Evolutionary conservation across 2,888 invertebrate species (phyloP).

Genomic region (Dendrolimus houi): DNA sequence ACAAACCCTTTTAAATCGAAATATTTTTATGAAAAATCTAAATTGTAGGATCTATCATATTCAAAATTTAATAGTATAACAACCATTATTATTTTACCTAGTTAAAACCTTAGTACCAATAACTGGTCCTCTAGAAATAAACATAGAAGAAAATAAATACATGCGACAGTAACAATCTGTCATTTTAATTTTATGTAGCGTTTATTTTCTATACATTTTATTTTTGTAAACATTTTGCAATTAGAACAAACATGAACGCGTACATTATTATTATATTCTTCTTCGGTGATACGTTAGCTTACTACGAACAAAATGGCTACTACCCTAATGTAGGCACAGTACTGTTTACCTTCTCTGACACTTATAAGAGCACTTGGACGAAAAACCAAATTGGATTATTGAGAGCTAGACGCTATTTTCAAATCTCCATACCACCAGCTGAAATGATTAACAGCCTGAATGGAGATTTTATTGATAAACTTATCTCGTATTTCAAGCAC

Average conservation of each 20-base stretch:
- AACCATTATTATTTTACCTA: too few species aligned
- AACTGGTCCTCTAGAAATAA: too few species aligned
- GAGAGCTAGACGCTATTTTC: conserved; percentile 41
- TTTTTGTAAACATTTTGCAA: conserved; percentile 37
- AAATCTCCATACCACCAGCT: conserved; percentile 39
- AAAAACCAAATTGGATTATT: conserved; percentile 32
- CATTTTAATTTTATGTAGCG: conserved; percentile 17
- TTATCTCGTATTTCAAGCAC: conserved; percentile 39
- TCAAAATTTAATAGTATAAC: too few species aligned
- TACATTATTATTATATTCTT: conserved; percentile 19
- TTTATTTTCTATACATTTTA: conserved; percentile 37
- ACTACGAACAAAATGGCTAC: conserved; percentile 8
- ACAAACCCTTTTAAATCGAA: too few species aligned
- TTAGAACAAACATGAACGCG: conserved; percentile 19
- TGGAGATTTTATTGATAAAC: conserved; percentile 30
- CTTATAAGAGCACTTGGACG: conserved; percentile 34
- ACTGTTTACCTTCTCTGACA: conserved; percentile 35
- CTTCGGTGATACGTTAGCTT: conserved; percentile 11
- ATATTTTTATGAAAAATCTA: too few species aligned
- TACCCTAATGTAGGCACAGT: conserved; percentile 51
- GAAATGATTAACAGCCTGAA: conserved; percentile 26
- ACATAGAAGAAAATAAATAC: background rate
- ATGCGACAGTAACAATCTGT: background rate
- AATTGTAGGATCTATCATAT: too few species aligned
- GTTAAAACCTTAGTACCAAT: too few species aligned